Base-by-base conservation (phyloP, 2,113 vertebrate species). In the Oryctolagus cuniculus region DNA sequence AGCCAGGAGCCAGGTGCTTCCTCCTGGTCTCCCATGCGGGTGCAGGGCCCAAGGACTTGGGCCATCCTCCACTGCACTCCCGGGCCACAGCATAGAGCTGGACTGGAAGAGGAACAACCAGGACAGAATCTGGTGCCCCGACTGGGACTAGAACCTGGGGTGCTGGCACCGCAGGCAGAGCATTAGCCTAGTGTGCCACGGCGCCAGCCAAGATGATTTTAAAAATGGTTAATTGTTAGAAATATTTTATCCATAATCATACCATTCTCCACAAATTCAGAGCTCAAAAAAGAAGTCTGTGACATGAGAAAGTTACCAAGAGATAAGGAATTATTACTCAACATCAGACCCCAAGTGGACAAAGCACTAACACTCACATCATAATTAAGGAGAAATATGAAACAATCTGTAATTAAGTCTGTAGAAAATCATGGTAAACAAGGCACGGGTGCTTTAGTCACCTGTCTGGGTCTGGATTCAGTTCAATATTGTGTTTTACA, bases 361-460 rank as follows among this genome's bases (percentile, higher is more conserved):
- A 69, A 79, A 88, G 10, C 3, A 17, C 6, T 44, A 86, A 49
- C 0, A 44, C 2, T 3, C 6, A 44, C 10, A 66, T 29, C 69
- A 53, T 7, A 58, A 13, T 58, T n/a, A 82, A 69, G 11, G 27
- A 63, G 11, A 77, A 64, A n/a, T 4, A 15, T 2, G 13, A 82
- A 22, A 19, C 9, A 34, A 3, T 74, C 15, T 53, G 34, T 15
- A 4, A 21, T 11, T 64, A 10, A 51, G 4, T 49, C 6, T 25
- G 12, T 22, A 55, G 10, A 17, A 31, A 77, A 78, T 64, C 38
- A 38, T 22, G 5, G 15, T 4, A 11, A 2, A 24, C 29, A 13
- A 38, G 24, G 0, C 7, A 63, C 51, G 29, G 51, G 44, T 15
- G 13, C 2, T 24, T 1, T 11, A 19, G 73, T 0, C 61, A 9